Base-by-base conservation (phyloP, 2,113 vertebrate genomes). In the Heterocephalus glaber region DNA sequence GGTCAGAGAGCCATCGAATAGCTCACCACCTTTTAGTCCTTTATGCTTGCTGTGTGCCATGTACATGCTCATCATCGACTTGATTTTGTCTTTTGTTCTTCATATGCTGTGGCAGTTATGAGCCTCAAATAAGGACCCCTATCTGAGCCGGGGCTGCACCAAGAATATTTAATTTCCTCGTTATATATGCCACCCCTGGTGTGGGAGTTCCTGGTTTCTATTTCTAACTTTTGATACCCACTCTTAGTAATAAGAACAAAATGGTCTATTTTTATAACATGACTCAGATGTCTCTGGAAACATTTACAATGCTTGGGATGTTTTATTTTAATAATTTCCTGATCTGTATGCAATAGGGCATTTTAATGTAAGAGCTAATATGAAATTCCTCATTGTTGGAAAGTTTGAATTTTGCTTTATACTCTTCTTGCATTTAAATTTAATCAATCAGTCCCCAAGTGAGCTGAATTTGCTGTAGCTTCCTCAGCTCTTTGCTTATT, bases 271-370 rank as follows among this genome's bases (percentile, higher is more conserved):
- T 96, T 97, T 95, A 82, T 89, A 92, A 95, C 90, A 93, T 97
- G 97, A 96, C 95, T 97, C 96, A 96, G 66, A 90, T 95, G 72
- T 97, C 97, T 97, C 94, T 97, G 95, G 96, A 97, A 97, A 95
- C 68, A 54, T 85, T 97, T 82, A 92, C 90, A 95, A 95, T 90
- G 94, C 85, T 92, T 95, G 94, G 96, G 94, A 96, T 97, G 94
- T 92, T 95, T 91, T 90, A 90, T 93, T 95, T 97, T 97, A 97
- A 94, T 95, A 95, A 94, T 95, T 95, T 96, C 97, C 97, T 96
- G 90, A 95, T 95, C 84, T 95, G 84, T 95, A 83, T 72, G 90
- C 81, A 95, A 68, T 17, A 81, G 95, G 76, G 38, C 81, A 82
- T 96, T 92, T 96, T 81, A 87, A 88, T 96, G 76, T 17, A 90